A percentile compares a stretch with the other conserved stretches of the same genome.
These are phyloP conservation scores for Cliona cf. orientalis DNA, from an alignment of 37 sponge, comb jelly and placozoan genomes.

Conservation along the genomic window DNA sequence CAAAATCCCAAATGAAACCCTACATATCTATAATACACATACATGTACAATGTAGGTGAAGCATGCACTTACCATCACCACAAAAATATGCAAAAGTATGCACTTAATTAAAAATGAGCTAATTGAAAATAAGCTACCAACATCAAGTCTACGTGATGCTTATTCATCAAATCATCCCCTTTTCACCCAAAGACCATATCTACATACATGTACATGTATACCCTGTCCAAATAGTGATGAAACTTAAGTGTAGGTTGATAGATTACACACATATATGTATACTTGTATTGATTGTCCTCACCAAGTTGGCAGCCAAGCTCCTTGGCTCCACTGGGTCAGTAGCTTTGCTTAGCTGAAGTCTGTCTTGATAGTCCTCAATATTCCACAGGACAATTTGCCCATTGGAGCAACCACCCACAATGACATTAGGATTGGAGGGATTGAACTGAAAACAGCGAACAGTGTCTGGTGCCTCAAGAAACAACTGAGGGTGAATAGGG, in stretches of 20 bases:
- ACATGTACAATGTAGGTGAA: no score
- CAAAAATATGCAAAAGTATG: background rate
- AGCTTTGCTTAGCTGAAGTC: slow-evolving; percentile 72
- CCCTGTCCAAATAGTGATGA: background rate
- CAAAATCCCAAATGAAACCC: no score
- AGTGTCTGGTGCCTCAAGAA: slow-evolving; percentile 97
- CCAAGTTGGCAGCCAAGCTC: slow-evolving; percentile 41
- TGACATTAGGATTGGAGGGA: slow-evolving; percentile 87
- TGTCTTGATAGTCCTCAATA: slow-evolving; percentile 76
- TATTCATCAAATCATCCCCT: no score
- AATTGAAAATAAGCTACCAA: background rate
- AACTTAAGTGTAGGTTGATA: background rate
- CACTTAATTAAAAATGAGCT: background rate
- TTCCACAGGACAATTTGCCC: slow-evolving; percentile 98
- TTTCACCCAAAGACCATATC: background rate
- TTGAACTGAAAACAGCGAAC: slow-evolving; percentile 80
- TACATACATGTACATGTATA: background rate
- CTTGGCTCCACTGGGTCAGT: slow-evolving; percentile 34
- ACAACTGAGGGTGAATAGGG: slow-evolving; percentile 90
- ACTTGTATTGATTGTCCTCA: slow-evolving; percentile 3
- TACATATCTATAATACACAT: no score
- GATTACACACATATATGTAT: background rate
- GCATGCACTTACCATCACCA: background rate
- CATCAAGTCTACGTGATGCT: background rate
- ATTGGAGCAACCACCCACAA: slow-evolving; percentile 93